These are phyloP conservation scores for Microcebus jonahi DNA, from an alignment of 2,113 vertebrate species.

Conservation along the genomic window DNA sequence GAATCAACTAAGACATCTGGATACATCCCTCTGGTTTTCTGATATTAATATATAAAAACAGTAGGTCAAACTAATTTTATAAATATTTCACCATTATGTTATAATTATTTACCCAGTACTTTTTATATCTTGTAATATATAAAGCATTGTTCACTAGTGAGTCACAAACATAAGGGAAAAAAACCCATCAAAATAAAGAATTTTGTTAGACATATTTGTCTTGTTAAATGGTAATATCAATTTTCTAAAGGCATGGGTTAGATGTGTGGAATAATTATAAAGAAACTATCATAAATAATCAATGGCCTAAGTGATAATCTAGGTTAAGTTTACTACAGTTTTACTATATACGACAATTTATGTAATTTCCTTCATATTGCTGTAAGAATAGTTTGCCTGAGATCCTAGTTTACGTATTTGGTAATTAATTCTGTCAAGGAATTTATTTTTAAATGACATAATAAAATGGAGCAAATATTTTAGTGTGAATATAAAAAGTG, in stretches of 20 bases:
- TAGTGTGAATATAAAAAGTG: constrained; percentile 27
- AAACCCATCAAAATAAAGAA: neutral
- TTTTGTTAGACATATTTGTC: neutral
- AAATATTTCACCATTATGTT: neutral
- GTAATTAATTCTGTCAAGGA: constrained; percentile 30
- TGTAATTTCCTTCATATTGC: neutral
- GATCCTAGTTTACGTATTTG: neutral
- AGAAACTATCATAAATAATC: neutral
- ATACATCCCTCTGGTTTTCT: neutral
- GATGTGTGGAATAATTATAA: too few relatives aligned
- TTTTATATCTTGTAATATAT: neutral
- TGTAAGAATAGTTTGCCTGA: neutral
- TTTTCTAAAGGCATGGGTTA: neutral
- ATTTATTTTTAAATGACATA: constrained; percentile 32
- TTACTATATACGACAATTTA: neutral
- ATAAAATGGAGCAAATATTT: constrained; percentile 50
- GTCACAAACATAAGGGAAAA: neutral
- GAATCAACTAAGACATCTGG: neutral
- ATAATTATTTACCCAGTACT: neutral
- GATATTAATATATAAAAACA: neutral
- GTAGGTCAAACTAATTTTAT: neutral
- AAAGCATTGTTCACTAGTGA: neutral
- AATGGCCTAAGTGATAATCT: neutral
- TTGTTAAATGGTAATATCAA: neutral
- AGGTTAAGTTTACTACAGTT: neutral